Base-by-base conservation (phyloP, 2,888 invertebrate genomes). In the Anoplius nigerrimus region DNA sequence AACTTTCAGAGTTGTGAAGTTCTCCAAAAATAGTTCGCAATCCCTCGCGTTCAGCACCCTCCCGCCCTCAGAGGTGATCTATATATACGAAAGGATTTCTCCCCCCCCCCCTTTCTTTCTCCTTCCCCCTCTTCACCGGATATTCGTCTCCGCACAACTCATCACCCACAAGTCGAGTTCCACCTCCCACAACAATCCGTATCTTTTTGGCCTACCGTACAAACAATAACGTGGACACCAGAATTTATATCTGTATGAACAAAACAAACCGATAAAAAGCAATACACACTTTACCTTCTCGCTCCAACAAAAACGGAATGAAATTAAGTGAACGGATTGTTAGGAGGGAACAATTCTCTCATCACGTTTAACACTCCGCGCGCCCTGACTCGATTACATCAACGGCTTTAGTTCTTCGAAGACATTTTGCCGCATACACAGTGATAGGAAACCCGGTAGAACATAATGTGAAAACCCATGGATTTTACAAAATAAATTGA, bases 11-110 rank as follows among this genome's bases (percentile, higher is more conserved):
- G 55, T 66, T 48, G 65, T 71, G 60, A 79, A 77, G 85, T 86
- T 84, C 82, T 87, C 88, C 88, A 84, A 88, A 88, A 88, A 88
- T 88, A 88, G 88, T 87, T 79, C 74, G 80, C 79, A 81, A 76
- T 82, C 83, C 79, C 77, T 81, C 80, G 76, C 75, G 76, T 81
- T 81, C 76, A 76, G 79, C 81, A 80, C 78, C 81, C 74, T 59
- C 63, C 45, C 58, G 27, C 48, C 57, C 62, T n/a, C 62, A 13
- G 21, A 75, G 74, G 73, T 73, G 75, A 56, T 81, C 80, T 82
- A 82, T 82, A 80, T 75, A 76, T 79, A 80, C 66, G 66, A 71
- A 71, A 71, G 70, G 65, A 67, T 66, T 75, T 68, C 66, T 69
- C 64, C 20, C 18, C 22, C 34, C 6, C 16, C 18, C n/a, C 65